phyloP scores from a whole-genome alignment of 1,140 invertebrate species.

The Helicoverpa armigera region DNA sequence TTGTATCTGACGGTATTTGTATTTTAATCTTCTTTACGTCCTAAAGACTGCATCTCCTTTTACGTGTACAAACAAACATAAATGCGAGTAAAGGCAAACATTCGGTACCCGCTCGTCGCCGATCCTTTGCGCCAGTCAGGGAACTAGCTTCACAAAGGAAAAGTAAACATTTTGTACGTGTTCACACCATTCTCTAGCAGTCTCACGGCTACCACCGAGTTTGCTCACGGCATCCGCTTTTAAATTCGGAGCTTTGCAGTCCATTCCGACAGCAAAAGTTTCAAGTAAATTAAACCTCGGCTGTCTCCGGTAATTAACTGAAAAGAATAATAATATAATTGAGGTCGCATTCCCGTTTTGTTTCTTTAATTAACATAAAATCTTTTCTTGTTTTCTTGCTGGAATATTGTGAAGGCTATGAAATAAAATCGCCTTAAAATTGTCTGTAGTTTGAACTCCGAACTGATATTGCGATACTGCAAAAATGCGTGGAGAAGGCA shows the following conservation, averaged over 20 bases:
- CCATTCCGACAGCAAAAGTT: constrained; percentile 40
- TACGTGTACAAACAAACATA: constrained; percentile 39
- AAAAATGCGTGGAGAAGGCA: not conserved
- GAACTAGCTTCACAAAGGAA: constrained; percentile 54
- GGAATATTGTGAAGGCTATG: too few relatives aligned
- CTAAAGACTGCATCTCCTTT: constrained; percentile 26
- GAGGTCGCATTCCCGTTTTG: not conserved
- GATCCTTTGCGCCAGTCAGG: constrained; percentile 31
- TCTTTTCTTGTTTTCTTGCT: too few relatives aligned
- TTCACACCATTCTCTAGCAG: constrained; percentile 56
- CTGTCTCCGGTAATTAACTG: constrained; percentile 39
- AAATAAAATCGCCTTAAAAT: not conserved
- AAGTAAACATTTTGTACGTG: constrained; percentile 63
- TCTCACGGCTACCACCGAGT: constrained; percentile 56
- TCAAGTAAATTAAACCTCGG: constrained; percentile 43
- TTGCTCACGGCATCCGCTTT: constrained; percentile 49
- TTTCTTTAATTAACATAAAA: constrained; percentile 20
- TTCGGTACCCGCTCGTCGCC: constrained; percentile 9
- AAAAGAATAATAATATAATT: constrained; percentile 11
- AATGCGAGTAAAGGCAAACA: constrained; percentile 28
- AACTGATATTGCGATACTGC: not conserved
- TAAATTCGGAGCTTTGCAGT: constrained; percentile 49
- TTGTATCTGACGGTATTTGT: not conserved
- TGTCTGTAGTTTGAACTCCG: not conserved
- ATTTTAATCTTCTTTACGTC: not conserved